These are phyloP conservation scores for Erynnis tages DNA, from an alignment of 2,888 invertebrate genomes.

Conservation along the genomic window DNA sequence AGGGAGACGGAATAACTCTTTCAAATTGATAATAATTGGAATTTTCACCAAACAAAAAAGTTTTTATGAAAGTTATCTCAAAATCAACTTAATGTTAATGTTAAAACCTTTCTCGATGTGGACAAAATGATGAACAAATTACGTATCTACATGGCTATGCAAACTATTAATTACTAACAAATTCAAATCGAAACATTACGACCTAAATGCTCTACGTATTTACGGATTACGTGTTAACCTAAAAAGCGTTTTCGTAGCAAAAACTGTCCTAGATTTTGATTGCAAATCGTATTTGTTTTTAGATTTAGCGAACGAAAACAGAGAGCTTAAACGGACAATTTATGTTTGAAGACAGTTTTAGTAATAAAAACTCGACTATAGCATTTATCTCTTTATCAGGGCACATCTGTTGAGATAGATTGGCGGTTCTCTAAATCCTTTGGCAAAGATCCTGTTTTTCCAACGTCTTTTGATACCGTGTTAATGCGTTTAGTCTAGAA, in stretches of 20 bases:
- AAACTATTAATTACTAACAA: neutral
- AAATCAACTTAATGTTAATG: no score
- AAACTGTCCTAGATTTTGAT: constrained; percentile 26
- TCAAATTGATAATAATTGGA: no score
- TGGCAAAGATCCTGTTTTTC: constrained; percentile 25
- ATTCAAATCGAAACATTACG: constrained; percentile 4
- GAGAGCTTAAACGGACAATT: constrained; percentile 24
- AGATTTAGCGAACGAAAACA: constrained; percentile 23
- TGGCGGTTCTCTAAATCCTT: constrained; percentile 22
- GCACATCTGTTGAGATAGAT: constrained; percentile 28
- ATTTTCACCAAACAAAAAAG: no score
- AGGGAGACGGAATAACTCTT: no score
- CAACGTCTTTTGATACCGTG: constrained; percentile 21
- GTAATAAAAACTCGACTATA: constrained; percentile 26
- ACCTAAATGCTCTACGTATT: constrained; percentile 9
- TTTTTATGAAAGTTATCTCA: no score
- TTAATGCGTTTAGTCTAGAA: constrained; percentile 19
- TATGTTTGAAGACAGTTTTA: constrained; percentile 27
- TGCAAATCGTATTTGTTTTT: constrained; percentile 28
- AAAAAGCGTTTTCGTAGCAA: constrained; percentile 24
- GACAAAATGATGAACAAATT: no score
- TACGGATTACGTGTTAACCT: constrained; percentile 17
- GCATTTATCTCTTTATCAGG: constrained; percentile 26
- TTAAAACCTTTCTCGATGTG: no score
- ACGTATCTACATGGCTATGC: no score